Conservation (phyloP, 2,113 vertebrate genomes). For the Brachionichthys hirsutus region DNA sequence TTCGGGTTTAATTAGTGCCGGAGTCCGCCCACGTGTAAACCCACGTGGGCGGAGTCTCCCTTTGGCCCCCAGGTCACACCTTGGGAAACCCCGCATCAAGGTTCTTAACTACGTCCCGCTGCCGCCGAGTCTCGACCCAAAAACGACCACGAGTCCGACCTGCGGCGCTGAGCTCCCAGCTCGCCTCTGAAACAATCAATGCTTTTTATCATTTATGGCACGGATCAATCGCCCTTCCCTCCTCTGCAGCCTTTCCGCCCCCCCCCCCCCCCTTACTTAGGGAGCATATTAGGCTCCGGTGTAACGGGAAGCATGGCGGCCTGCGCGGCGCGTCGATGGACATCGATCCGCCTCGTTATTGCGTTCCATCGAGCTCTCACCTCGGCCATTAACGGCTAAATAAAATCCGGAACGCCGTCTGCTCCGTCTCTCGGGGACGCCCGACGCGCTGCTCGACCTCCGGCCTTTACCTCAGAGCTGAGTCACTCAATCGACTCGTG, state of each 20-base stretch:
- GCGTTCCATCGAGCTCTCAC: constrained; percentile 41
- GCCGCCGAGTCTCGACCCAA: neutral
- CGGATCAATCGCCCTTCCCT: constrained; percentile 34
- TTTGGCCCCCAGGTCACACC: too few species aligned
- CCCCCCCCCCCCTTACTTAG: constrained; percentile 35
- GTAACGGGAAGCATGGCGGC: constrained; percentile 38
- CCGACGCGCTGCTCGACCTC: neutral
- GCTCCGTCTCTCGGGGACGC: constrained; percentile 4
- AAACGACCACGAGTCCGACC: neutral
- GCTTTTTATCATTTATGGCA: constrained; percentile 48
- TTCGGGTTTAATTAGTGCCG: too few species aligned
- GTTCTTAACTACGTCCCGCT: too few species aligned
- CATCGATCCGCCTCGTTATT: constrained; percentile 63
- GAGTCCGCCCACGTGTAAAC: too few species aligned
- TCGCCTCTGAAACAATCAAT: constrained; percentile 12
- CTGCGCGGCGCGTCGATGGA: constrained; percentile 40
- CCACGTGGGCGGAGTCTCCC: too few species aligned
- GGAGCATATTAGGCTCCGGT: constrained; percentile 33
- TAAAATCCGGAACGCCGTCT: constrained; percentile 36
- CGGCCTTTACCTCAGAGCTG: constrained; percentile 26
- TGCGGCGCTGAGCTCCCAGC: too few species aligned
- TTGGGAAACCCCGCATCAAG: too few species aligned
- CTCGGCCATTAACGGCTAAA: constrained; percentile 61
- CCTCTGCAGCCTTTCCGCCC: constrained; percentile 18
- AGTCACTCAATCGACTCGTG: constrained; percentile 40